These are phyloP conservation scores for Phasianus colchicus DNA, from an alignment of 2,113 vertebrate genomes.

Conservation along the genomic window DNA sequence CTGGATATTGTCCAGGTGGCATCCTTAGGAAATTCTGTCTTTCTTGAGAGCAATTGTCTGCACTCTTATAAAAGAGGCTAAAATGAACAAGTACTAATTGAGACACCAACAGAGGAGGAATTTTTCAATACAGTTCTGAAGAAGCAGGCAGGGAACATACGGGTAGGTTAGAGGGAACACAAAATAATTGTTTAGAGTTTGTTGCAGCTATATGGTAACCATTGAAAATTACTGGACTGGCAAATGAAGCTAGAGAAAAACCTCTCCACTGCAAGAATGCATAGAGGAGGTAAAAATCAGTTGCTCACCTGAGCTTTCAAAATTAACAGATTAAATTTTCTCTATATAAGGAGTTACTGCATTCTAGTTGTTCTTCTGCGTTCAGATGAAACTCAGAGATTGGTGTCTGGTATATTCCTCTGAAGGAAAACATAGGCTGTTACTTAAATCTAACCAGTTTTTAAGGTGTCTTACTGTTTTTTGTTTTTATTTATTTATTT, in stretches of 20 bases:
- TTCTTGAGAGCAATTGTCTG: background rate
- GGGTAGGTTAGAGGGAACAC: background rate
- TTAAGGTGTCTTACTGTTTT: background rate
- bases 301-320: background rate
- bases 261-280: background rate
- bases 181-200: background rate
- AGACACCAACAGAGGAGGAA: background rate
- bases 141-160: background rate
- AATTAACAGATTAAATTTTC: background rate
- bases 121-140: background rate
- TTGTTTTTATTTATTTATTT: background rate
- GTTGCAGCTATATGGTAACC: background rate
- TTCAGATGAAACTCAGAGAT: background rate
- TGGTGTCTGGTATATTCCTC: background rate
- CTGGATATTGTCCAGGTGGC: background rate
- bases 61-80: background rate
- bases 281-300: background rate
- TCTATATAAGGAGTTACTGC: background rate
- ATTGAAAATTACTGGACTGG: background rate
- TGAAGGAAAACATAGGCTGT: background rate
- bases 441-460: background rate
- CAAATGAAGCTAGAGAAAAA: background rate
- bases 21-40: background rate
- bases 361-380: background rate
- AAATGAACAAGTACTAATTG: background rate